Percentiles rank a stretch among this genome's conserved stretches.
These are phyloP conservation scores for Sebastes nivosus DNA, from an alignment of 2,797 vertebrate genomes.

Conservation along the genomic window DNA sequence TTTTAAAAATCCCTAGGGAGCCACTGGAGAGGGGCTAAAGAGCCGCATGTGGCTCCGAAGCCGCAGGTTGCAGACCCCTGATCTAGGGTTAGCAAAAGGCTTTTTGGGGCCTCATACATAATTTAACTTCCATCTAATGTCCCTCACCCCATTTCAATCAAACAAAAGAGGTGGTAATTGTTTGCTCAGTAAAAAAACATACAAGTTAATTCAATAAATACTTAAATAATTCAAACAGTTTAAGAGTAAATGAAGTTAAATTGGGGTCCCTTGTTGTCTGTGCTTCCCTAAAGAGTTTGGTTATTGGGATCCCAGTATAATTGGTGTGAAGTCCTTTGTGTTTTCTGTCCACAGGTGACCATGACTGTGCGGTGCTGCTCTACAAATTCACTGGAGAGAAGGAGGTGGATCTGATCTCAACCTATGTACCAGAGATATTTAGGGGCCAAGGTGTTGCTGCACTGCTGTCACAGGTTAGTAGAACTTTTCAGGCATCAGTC, in stretches of 20 bases:
- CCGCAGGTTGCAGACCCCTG: too few relatives aligned
- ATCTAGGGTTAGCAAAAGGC: not conserved
- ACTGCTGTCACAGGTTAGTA: constrained; percentile 71
- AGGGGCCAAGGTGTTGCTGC: constrained; percentile 78
- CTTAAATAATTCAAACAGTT: not conserved
- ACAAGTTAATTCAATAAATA: not conserved
- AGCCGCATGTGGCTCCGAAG: too few relatives aligned
- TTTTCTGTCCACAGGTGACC: constrained; percentile 35
- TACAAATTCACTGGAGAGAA: constrained; percentile 69
- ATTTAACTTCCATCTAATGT: not conserved
- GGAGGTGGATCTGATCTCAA: constrained; percentile 78
- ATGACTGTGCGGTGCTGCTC: constrained; percentile 57
- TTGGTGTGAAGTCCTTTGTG: not conserved
- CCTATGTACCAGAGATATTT: constrained; percentile 71
- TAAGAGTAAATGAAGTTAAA: not conserved
- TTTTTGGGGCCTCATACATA: not conserved
- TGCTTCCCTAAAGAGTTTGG: not conserved
- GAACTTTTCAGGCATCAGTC: rapidly evolving
- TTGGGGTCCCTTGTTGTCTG: not conserved
- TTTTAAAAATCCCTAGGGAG: too few relatives aligned
- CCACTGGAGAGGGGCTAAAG: too few relatives aligned
- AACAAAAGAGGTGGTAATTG: not conserved
- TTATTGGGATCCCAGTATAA: not conserved
- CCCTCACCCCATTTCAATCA: rapidly evolving
- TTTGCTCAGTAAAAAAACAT: not conserved